Evolutionary conservation across 2,113 vertebrate species (phyloP).

Genomic region (Xenopus borealis): DNA sequence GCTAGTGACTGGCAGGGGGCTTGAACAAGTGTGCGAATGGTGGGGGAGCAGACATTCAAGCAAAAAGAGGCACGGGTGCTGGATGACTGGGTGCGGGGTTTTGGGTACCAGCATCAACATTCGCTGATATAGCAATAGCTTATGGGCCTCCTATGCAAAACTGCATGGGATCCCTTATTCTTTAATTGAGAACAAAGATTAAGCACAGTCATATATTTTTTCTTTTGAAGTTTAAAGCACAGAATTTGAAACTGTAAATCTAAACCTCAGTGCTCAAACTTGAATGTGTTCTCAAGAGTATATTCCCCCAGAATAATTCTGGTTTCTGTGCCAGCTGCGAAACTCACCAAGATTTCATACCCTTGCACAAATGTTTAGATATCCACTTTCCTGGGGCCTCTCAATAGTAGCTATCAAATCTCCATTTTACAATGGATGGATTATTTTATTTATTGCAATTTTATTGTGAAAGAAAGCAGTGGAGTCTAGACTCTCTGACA

Average conservation of each 20-base stretch:
- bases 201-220: too few relatives aligned
- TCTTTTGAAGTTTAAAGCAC: neutral
- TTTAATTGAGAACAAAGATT: too few relatives aligned
- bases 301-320: neutral
- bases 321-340: constrained; percentile 15
- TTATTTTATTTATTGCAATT: constrained; percentile 42
- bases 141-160: too few relatives aligned
- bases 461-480: constrained; percentile 40
- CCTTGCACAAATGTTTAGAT: constrained; percentile 35
- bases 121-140: too few relatives aligned
- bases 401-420: constrained; percentile 26
- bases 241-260: neutral
- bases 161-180: too few relatives aligned
- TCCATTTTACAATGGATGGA: constrained; percentile 21
- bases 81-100: too few relatives aligned
- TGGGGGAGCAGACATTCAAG: too few relatives aligned
- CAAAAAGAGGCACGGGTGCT: too few relatives aligned
- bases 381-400: constrained; percentile 30
- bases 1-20: too few relatives aligned
- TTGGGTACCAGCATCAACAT: too few relatives aligned
- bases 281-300: constrained; percentile 25
- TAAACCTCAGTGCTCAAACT: neutral
- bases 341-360: constrained; percentile 16
- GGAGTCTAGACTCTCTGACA: constrained; percentile 36
- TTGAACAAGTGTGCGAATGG: too few relatives aligned